Base-by-base conservation (phyloP, 2,888 invertebrate species). In the Tenthredo scrophulariae region DNA sequence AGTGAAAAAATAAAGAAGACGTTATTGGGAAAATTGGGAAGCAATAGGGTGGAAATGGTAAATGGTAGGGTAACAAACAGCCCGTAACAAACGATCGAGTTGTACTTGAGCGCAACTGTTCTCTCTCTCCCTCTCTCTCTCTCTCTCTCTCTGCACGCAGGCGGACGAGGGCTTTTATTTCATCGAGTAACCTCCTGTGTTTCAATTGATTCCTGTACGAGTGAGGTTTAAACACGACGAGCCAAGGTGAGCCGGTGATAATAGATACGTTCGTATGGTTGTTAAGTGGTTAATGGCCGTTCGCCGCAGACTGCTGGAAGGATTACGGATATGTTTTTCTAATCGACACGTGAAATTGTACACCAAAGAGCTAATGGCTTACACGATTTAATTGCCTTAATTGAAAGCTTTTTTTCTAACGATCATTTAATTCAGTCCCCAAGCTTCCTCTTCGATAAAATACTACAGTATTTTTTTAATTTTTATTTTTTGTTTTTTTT, bases 1-100 rank as follows among this genome's bases (percentile, higher is more conserved):
- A 83, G 67, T 70, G 43, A 67, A 67, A 67, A 83, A 83, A 65
- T 80, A 83, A 83, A 83, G 83, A 83, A 83, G 83, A 83, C 67
- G 43, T 83, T 83, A 83, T 83, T 83, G 83, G 67, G 43, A 83
- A 83, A 83, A 83, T 83, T 83, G 83, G 83, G 83, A 83, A 83
- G 83, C 83, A 83, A 83, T 83, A 83, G 83, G 83, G 83, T 83
- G 83, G 83, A 83, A 83, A 83, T 67, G 67, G 46, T 29, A 29
- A 46, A 83, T 43, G 83, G 62, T 50, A 67, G 83, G 83, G 83
- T 83, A 67, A 83, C 83, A 83, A 80, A 80, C 80, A 65, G 80
- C 37, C 80, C 80, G 62, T 80, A 80, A 83, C 67, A 50, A 83
- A 83, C 83, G 83, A 83, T 67, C 83, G 67, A 70, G 83, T 67